Conservation (phyloP, 2,888 invertebrate genomes). For the Argynnis bischoffii region DNA sequence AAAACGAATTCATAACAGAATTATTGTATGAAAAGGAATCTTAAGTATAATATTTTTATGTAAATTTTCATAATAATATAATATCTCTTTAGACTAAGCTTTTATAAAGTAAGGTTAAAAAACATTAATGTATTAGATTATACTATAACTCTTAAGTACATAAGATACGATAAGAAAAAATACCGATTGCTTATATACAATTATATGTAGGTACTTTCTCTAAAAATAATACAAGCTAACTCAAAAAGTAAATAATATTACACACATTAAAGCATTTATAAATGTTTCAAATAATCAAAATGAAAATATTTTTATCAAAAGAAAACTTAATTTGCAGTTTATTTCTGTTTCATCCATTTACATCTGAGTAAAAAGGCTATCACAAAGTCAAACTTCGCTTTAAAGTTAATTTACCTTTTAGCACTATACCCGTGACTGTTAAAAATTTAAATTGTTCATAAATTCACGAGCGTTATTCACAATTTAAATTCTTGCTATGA, state of each 20-base stretch:
- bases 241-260: too few relatives aligned
- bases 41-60: background rate
- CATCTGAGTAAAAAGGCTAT: too few relatives aligned
- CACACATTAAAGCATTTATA: too few relatives aligned
- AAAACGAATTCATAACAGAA: conserved; percentile 19
- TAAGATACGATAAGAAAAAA: too few relatives aligned
- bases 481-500: conserved; percentile 40
- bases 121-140: too few relatives aligned
- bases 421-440: conserved; percentile 30
- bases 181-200: too few relatives aligned
- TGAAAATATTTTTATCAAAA: too few relatives aligned
- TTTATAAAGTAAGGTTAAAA: too few relatives aligned
- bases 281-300: too few relatives aligned
- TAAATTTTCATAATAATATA: conserved; percentile 1
- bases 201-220: too few relatives aligned
- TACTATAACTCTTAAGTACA: too few relatives aligned
- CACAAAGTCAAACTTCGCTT: conserved; percentile 28
- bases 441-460: conserved; percentile 38
- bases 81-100: background rate
- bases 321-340: background rate
- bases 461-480: conserved; percentile 33
- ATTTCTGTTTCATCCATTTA: background rate
- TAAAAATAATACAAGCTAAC: too few relatives aligned
- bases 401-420: conserved; percentile 32
- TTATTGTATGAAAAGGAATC: conserved; percentile 14